Conservation (phyloP, 2,113 vertebrate genomes). For the Melanostigma gelatinosum region DNA sequence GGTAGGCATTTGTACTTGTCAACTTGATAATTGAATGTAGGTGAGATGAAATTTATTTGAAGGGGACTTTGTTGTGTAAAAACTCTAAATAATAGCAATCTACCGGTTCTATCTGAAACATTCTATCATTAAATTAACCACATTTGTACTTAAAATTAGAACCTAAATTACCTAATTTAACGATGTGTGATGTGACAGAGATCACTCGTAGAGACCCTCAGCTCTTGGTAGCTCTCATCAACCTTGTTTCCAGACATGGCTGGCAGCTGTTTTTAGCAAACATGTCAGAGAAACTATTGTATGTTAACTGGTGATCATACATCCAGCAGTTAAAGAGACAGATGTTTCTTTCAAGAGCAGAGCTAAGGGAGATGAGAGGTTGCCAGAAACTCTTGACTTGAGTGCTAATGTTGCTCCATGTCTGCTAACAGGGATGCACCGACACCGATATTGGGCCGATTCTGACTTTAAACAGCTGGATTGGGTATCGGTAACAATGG, state of each 20-base stretch:
- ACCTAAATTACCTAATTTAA: neutral
- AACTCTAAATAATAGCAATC: neutral
- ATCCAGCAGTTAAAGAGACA: neutral
- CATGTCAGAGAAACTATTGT: neutral
- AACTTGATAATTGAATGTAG: neutral
- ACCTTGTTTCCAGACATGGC: neutral
- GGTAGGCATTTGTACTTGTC: slow-evolving; percentile 67
- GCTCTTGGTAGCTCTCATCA: no score
- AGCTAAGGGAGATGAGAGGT: neutral
- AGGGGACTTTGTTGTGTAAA: neutral
- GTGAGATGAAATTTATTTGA: neutral
- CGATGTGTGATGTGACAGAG: neutral
- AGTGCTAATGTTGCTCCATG: neutral
- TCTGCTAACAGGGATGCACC: neutral
- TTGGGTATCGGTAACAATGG: neutral
- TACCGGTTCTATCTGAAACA: neutral
- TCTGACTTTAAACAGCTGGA: neutral
- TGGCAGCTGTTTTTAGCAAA: neutral
- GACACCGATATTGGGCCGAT: neutral
- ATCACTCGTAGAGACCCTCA: neutral
- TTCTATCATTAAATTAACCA: no score
- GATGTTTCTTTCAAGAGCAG: neutral
- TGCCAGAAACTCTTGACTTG: neutral
- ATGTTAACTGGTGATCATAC: neutral
- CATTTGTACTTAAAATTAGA: neutral